These are phyloP conservation scores for Pelusios castaneus DNA, from an alignment of 2,113 vertebrate genomes.

Conservation along the genomic window DNA sequence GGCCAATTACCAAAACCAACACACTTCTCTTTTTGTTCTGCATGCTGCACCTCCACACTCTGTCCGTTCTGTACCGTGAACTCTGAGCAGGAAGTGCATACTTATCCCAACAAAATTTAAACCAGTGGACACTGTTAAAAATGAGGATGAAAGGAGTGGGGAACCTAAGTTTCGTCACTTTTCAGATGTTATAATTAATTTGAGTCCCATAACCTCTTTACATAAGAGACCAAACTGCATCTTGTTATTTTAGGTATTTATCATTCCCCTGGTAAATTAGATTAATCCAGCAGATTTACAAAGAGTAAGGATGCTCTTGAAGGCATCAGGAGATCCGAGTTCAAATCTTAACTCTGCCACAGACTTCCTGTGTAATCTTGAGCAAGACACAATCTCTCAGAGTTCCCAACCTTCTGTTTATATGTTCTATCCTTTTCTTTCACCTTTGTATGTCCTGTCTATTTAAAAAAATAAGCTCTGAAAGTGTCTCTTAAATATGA, in stretches of 20 bases:
- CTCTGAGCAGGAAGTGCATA: background rate
- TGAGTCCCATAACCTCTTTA: background rate
- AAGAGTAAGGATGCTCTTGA: background rate
- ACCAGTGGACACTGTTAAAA: background rate
- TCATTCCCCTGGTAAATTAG: background rate
- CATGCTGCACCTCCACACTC: conserved; percentile 45
- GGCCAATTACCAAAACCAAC: conserved; percentile 68
- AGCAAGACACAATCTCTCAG: background rate
- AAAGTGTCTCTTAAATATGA: background rate
- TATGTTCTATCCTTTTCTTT: background rate
- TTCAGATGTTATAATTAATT: conserved; percentile 7
- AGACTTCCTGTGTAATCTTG: background rate
- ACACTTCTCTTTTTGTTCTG: conserved; percentile 71
- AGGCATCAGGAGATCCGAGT: background rate
- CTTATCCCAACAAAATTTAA: background rate
- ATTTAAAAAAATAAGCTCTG: background rate
- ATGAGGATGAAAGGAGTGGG: background rate
- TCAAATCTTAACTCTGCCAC: background rate
- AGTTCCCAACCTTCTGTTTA: background rate
- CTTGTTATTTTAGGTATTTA: conserved; percentile 9
- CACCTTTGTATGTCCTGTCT: background rate
- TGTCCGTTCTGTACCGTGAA: background rate
- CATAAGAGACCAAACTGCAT: background rate
- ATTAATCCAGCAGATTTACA: background rate
- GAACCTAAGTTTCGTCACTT: background rate